Evolutionary conservation across 1,140 invertebrate genomes (phyloP).

Genomic region (Galleria mellonella): DNA sequence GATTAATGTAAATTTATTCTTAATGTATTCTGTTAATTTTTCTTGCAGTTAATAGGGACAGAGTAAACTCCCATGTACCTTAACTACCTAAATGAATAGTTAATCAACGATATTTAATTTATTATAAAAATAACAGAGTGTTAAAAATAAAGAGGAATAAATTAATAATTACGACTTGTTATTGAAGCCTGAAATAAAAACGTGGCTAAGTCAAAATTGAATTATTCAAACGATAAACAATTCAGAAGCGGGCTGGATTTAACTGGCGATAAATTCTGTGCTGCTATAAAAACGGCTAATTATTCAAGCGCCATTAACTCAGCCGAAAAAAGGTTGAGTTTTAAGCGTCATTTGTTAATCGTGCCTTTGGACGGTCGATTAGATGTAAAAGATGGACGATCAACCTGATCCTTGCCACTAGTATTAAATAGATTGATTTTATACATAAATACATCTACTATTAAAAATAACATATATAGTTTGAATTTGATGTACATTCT

Average conservation of each 20-base stretch:
- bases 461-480: too few relatives aligned
- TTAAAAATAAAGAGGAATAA: too few relatives aligned
- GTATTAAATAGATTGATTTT: conserved; percentile 16
- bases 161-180: too few relatives aligned
- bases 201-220: not conserved
- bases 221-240: conserved; percentile 16
- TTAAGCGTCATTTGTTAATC: conserved; percentile 61
- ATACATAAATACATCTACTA: too few relatives aligned
- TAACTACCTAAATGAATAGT: too few relatives aligned
- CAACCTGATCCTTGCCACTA: conserved; percentile 3
- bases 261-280: conserved; percentile 11
- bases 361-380: conserved; percentile 37
- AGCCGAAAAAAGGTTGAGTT: conserved; percentile 61
- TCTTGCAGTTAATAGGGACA: too few relatives aligned
- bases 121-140: not conserved
- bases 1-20: too few relatives aligned
- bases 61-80: too few relatives aligned
- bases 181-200: not conserved
- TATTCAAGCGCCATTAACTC: conserved; percentile 49
- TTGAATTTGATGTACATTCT: too few relatives aligned
- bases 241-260: conserved; percentile 10
- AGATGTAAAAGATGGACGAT: conserved; percentile 37
- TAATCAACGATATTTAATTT: too few relatives aligned
- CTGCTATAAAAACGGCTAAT: conserved; percentile 46
- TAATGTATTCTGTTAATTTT: too few relatives aligned